Base-by-base conservation (phyloP, 2,113 vertebrate genomes). In the Charina bottae region DNA sequence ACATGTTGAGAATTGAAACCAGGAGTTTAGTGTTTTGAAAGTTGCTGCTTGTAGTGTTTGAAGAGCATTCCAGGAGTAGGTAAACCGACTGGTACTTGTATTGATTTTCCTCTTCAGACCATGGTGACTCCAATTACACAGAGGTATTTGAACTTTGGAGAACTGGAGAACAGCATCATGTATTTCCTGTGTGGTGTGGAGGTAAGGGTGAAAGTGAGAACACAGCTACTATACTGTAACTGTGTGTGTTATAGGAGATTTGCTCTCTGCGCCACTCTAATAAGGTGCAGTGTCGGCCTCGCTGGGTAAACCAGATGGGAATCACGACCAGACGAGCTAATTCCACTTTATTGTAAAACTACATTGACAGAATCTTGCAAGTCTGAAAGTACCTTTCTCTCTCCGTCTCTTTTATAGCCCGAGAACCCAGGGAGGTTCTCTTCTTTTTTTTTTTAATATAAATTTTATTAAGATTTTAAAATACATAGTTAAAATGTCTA, bases 81-180 rank as follows among this genome's bases (percentile, higher is more conserved):
- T 54, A 1, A 33, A 21, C 46, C 12, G 19, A 4, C 55, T 28
- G 12, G 13, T 26, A 12, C 26, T 54, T 23, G 10, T 9, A 15
- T 54, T 24, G 17, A 10, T n/a, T 83, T 90, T 10, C 17, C 46
- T 88, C 62, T 53, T 93, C 23, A 98, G 98, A 98, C 98, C 6
- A 98, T 98, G 97, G 98, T 98, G 94, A 98, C 98, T 2, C 98
- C 98, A 0, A 85, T 98, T 93, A 98, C 98, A 0, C 98, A 98
- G 96, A 97, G 95, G 89, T 98, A 97, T 96, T 98, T 98, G 54
- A 94, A 94, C 93, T 98, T 98, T 0, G 97, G 97, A 0, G 98
- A 98, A 96, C 95, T 98, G 93, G 98, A 98, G 96, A 98, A 98
- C 96, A 98, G 98, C 6, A 92, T 98, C 87, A 98, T 98, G 97